phyloP scores from a whole-genome alignment of 1,140 invertebrate species.

The Eurosta solidaginis region DNA sequence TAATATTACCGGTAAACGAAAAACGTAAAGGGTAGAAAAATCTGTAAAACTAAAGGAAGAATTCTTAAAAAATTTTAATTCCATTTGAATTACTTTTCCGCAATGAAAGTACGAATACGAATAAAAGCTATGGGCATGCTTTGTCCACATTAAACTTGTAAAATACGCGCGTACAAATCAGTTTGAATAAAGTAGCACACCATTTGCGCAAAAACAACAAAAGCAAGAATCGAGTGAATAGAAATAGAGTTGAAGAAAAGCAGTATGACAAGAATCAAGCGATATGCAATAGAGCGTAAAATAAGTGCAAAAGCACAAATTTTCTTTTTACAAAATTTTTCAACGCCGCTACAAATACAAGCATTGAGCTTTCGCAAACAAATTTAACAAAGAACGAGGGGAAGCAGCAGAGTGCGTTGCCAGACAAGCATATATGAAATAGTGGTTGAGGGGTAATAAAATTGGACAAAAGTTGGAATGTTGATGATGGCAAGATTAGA shows the following conservation, averaged over 20 bases:
- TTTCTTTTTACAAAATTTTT: constrained; percentile 28
- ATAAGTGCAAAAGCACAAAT: constrained; percentile 57
- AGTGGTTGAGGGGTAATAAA: constrained; percentile 55
- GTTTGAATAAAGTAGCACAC: neutral
- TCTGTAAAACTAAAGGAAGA: neutral
- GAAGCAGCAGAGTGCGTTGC: constrained; percentile 38
- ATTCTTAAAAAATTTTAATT: constrained; percentile 44
- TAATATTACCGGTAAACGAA: neutral
- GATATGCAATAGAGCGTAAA: constrained; percentile 54
- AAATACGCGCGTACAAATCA: no score
- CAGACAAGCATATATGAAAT: constrained; percentile 39
- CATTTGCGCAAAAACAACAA: no score
- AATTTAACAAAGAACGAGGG: constrained; percentile 35
- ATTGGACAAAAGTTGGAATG: constrained; percentile 39
- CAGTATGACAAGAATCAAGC: constrained; percentile 12
- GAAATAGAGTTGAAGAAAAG: neutral
- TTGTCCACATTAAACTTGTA: neutral
- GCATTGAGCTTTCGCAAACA: neutral
- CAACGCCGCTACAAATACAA: neutral
- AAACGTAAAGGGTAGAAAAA: neutral
- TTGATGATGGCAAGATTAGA: constrained; percentile 36
- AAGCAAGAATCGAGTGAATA: neutral
- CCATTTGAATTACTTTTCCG: constrained; percentile 52
- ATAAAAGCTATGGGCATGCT: constrained; percentile 43
- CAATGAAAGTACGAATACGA: constrained; percentile 37